Conservation (phyloP, 2,797 vertebrate genomes). For the Argentina silus region DNA sequence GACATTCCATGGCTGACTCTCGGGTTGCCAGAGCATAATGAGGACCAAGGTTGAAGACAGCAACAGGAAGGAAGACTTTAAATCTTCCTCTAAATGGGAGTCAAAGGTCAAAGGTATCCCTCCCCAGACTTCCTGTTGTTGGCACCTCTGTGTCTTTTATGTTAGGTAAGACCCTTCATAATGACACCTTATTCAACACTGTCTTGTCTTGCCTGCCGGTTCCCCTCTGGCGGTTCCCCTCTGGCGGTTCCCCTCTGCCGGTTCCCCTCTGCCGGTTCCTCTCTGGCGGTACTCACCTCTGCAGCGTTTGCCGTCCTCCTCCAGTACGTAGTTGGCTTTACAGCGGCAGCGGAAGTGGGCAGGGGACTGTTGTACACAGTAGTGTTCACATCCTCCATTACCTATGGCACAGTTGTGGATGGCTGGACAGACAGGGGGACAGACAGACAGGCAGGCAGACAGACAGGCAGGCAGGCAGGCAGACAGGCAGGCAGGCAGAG, state of each 20-base stretch:
- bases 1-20: neutral
- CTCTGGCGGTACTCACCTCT: slow-evolving; percentile 88
- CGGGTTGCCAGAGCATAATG: neutral
- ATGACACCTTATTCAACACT: neutral
- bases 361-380: slow-evolving; percentile 84
- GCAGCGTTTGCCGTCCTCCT: slow-evolving; percentile 84
- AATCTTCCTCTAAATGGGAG: slow-evolving; percentile 29
- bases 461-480: neutral
- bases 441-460: neutral
- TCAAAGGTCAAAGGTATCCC: slow-evolving; percentile 33
- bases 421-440: slow-evolving; percentile 72
- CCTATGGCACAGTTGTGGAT: slow-evolving; percentile 82
- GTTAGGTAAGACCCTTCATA: slow-evolving; percentile 29
- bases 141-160: slow-evolving; percentile 44
- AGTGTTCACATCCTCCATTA: slow-evolving; percentile 92
- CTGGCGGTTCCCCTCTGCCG: neutral
- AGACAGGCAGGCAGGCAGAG: slow-evolving; percentile 51
- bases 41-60: slow-evolving; percentile 38
- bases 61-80: slow-evolving; percentile 13
- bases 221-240: neutral
- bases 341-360: slow-evolving; percentile 87
- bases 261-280: too few relatives aligned
- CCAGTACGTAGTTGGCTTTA: slow-evolving; percentile 78
- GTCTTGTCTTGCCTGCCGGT: neutral
- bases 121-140: slow-evolving; percentile 44